Conservation (phyloP, 37 sponge, comb jelly and placozoan species). For the Halichondria panicea region DNA sequence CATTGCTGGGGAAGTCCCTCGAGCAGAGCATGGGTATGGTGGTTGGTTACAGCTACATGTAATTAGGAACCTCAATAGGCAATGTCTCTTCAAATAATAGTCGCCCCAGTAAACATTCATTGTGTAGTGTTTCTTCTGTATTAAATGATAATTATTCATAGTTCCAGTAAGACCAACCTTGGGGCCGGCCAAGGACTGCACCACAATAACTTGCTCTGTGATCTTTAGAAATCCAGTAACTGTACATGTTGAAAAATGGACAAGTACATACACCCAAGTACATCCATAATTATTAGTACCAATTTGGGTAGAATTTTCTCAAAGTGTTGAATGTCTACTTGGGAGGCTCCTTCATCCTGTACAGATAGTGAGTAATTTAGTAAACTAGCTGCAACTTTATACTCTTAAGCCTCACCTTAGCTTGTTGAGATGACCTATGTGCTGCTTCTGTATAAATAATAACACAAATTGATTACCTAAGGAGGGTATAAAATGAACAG, state of each 20-base stretch:
- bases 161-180: too few species aligned
- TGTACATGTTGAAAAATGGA: background rate
- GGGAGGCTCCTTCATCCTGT: constrained; percentile 57
- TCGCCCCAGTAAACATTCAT: too few species aligned
- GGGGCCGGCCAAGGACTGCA: too few species aligned
- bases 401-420: constrained; percentile 50
- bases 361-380: background rate
- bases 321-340: constrained; percentile 74
- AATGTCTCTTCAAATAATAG: too few species aligned
- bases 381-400: too few species aligned
- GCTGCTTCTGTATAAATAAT: constrained; percentile 44
- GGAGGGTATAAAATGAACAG: background rate
- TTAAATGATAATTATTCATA: too few species aligned
- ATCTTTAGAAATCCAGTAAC: constrained; percentile 43
- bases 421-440: constrained; percentile 67
- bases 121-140: too few species aligned
- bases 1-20: too few species aligned
- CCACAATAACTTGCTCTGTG: background rate
- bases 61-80: too few species aligned
- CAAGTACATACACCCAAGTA: background rate
- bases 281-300: constrained; percentile 31
- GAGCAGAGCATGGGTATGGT: too few species aligned
- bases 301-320: constrained; percentile 80
- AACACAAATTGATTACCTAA: background rate
- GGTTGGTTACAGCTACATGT: too few species aligned